Evolutionary conservation across 2,113 vertebrate species (phyloP).

Genomic region (Okapia johnstoni): DNA sequence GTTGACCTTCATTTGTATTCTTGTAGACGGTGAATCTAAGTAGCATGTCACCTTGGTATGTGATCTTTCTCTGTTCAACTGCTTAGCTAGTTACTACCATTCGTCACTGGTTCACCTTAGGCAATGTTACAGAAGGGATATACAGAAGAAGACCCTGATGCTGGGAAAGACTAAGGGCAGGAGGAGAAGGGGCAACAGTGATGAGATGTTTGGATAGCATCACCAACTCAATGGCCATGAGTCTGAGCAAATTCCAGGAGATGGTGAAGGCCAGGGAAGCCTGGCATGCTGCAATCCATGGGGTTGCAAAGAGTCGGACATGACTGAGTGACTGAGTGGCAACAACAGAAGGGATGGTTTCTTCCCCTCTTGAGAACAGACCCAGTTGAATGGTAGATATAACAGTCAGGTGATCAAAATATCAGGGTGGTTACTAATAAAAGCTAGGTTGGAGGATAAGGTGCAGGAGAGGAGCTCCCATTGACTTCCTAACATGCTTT

Average conservation of each 20-base stretch:
- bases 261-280: not conserved
- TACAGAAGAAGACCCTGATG: not conserved
- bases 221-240: not conserved
- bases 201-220: not conserved
- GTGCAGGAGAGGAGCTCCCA: not conserved
- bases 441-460: not conserved
- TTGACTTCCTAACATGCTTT: not conserved
- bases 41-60: not conserved
- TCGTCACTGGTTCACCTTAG: not conserved
- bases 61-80: not conserved
- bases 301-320: not conserved
- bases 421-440: not conserved
- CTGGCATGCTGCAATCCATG: fast-evolving
- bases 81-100: not conserved
- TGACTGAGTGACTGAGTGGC: not conserved
- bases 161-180: not conserved
- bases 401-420: not conserved
- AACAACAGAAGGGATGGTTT: not conserved
- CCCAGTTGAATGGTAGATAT: not conserved
- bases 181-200: not conserved
- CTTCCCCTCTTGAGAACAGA: not conserved
- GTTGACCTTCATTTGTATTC: not conserved
- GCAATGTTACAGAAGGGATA: not conserved
- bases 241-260: not conserved
- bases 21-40: not conserved